These are phyloP conservation scores for Phortica okadai DNA, from an alignment of 2,888 invertebrate genomes.

Conservation along the genomic window DNA sequence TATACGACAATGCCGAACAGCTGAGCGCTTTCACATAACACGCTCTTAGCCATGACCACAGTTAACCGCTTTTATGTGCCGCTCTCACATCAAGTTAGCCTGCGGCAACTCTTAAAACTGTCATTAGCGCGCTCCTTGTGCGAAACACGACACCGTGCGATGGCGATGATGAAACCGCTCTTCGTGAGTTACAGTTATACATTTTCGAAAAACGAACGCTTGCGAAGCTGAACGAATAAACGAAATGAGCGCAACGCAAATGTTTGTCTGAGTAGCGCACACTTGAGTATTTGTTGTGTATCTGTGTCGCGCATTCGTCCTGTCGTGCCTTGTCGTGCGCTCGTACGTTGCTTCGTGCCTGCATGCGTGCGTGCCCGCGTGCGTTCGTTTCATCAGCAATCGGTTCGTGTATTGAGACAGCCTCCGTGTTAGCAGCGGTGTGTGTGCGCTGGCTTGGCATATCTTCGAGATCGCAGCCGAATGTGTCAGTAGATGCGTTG, in stretches of 20 bases:
- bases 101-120: not conserved
- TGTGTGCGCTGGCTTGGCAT: conserved; percentile 54
- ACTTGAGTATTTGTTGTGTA: not conserved
- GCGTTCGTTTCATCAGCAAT: not conserved
- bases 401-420: conserved; percentile 34
- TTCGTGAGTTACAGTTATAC: conserved; percentile 43
- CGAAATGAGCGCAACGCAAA: conserved; percentile 46
- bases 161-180: not conserved
- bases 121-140: not conserved
- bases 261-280: not conserved
- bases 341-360: not conserved
- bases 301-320: not conserved
- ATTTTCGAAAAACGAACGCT: conserved; percentile 41
- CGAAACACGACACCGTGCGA: not conserved
- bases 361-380: not conserved
- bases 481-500: conserved; percentile 72
- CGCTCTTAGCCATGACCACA: conserved; percentile 51
- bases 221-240: conserved; percentile 36
- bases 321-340: not conserved
- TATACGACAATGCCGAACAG: not conserved
- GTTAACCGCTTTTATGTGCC: conserved; percentile 34
- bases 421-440: conserved; percentile 36
- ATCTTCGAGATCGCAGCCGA: conserved; percentile 59
- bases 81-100: no score
- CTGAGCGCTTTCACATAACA: not conserved